Percentiles rank a stretch among this genome's conserved stretches.
phyloP scores from a whole-genome alignment of 2,888 invertebrate genomes.

The Colletes collaris region DNA sequence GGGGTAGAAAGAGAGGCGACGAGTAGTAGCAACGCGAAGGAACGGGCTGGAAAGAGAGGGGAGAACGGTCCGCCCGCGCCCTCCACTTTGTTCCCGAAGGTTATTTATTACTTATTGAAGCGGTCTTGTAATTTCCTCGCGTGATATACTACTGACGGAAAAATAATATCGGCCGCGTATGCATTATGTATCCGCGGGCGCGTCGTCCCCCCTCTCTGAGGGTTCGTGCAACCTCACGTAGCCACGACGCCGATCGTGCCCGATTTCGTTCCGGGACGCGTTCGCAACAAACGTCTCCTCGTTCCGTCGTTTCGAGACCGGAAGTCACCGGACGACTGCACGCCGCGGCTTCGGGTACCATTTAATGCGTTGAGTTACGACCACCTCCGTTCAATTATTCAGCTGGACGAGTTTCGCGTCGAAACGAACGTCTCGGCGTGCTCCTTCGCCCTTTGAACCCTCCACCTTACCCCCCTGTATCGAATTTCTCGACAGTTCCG shows the following conservation, averaged over 20 bases:
- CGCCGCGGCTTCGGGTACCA: slow-evolving; percentile 42
- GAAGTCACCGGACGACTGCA: slow-evolving; percentile 53
- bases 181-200: slow-evolving; percentile 70
- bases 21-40: slow-evolving; percentile 29
- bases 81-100: slow-evolving; percentile 66
- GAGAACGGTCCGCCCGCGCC: slow-evolving; percentile 38
- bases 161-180: slow-evolving; percentile 75
- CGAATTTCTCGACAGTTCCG: background rate
- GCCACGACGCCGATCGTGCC: slow-evolving; percentile 26
- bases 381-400: slow-evolving; percentile 64
- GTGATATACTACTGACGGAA: slow-evolving; percentile 74
- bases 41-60: slow-evolving; percentile 7
- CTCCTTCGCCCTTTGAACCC: background rate
- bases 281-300: slow-evolving; percentile 26
- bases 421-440: background rate
- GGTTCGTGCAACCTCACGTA: slow-evolving; percentile 18
- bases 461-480: background rate
- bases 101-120: slow-evolving; percentile 80
- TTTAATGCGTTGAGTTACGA: slow-evolving; percentile 63
- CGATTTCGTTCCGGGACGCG: slow-evolving; percentile 34
- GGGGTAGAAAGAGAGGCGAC: slow-evolving; percentile 17
- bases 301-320: slow-evolving; percentile 37
- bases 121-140: slow-evolving; percentile 76
- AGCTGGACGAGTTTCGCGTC: slow-evolving; percentile 38
- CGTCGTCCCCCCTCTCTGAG: background rate